Conservation (phyloP, 2,888 invertebrate species). For the Eustalomyia histrio region DNA sequence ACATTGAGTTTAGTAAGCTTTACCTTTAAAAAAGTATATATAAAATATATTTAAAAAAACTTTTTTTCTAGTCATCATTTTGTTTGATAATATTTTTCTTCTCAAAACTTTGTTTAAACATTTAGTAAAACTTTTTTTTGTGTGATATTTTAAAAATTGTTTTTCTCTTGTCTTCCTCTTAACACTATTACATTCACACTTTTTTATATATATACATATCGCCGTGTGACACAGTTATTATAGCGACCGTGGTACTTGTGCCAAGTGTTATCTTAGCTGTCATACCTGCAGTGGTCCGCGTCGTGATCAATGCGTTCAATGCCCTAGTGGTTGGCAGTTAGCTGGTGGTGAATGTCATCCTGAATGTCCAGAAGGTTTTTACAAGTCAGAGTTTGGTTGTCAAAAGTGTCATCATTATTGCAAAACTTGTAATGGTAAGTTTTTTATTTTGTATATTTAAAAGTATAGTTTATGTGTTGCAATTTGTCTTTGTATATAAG, state of each 20-base stretch:
- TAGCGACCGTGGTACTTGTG: slow-evolving; percentile 90
- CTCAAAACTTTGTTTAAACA: slow-evolving; percentile 19
- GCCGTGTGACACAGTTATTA: slow-evolving; percentile 84
- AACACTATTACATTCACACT: slow-evolving; percentile 16
- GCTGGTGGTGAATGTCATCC: slow-evolving; percentile 92
- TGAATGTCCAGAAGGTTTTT: slow-evolving; percentile 92
- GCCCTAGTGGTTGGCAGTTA: slow-evolving; percentile 89
- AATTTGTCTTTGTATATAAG: slow-evolving; percentile 29
- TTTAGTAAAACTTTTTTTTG: slow-evolving; percentile 35
- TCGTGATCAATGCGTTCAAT: slow-evolving; percentile 91
- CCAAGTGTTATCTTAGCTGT: slow-evolving; percentile 91
- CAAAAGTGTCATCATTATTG: slow-evolving; percentile 94
- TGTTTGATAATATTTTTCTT: background rate
- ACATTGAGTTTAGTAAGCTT: background rate
- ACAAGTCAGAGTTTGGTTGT: slow-evolving; percentile 89
- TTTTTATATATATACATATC: slow-evolving; percentile 8
- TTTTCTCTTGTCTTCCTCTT: background rate
- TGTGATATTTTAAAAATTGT: slow-evolving; percentile 9
- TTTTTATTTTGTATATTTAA: background rate
- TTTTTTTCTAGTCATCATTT: background rate
- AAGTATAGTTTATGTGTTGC: background rate
- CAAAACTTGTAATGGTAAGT: slow-evolving; percentile 89
- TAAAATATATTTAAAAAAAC: too few species aligned
- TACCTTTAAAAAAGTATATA: background rate
- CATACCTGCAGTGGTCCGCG: slow-evolving; percentile 91